phyloP scores from a whole-genome alignment of 2,113 vertebrate genomes.

The Galeopterus variegatus region DNA sequence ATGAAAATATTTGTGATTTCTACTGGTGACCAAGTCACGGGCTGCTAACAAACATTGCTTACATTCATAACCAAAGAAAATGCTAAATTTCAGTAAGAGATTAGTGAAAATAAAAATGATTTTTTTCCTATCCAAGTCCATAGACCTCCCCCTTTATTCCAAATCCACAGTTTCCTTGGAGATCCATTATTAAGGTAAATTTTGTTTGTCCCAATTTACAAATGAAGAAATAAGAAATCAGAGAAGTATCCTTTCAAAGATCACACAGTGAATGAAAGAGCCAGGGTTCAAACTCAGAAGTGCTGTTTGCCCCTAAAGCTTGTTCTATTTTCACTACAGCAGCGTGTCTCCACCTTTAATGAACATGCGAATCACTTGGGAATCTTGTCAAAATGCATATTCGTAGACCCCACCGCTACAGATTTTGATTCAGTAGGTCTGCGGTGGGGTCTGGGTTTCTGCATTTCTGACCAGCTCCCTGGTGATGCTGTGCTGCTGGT shows the following conservation, averaged over 20 bases:
- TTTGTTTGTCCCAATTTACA: neutral
- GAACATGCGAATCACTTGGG: neutral
- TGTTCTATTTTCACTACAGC: neutral
- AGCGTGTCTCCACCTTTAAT: neutral
- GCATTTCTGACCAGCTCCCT: neutral
- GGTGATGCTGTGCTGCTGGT: neutral
- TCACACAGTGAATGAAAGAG: neutral
- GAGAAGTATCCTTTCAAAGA: neutral
- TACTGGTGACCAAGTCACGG: neutral
- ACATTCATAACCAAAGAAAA: neutral
- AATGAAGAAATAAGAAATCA: conserved; percentile 26
- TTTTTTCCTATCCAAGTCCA: neutral
- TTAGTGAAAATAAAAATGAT: neutral
- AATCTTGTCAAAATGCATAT: neutral
- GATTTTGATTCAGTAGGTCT: neutral
- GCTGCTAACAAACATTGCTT: neutral
- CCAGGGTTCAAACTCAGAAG: neutral
- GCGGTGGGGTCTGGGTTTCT: neutral
- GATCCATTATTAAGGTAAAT: neutral
- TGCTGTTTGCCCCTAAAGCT: neutral
- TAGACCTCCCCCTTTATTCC: neutral
- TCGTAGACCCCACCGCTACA: neutral
- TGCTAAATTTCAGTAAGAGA: neutral
- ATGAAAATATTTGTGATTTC: neutral
- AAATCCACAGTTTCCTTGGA: neutral